Percentiles rank a stretch among this genome's conserved stretches.
Conservation (phyloP, 2,797 vertebrate genomes). For the Oceanodroma leucorhoa region DNA sequence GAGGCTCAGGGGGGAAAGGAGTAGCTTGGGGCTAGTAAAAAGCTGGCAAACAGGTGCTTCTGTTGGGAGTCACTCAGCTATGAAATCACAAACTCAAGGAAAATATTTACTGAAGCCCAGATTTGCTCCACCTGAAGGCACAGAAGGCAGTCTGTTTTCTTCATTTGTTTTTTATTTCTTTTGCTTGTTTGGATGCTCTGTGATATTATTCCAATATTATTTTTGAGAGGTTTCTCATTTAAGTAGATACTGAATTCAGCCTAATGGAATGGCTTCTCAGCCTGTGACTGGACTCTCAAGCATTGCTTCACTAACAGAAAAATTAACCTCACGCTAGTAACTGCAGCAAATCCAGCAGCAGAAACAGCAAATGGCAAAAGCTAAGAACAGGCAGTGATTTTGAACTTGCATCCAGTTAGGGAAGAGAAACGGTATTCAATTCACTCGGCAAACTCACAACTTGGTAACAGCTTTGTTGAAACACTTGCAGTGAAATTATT, state of each 20-base stretch:
- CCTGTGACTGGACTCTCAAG: neutral
- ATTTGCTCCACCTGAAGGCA: conserved; percentile 39
- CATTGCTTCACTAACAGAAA: neutral
- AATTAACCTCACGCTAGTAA: neutral
- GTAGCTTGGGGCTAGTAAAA: neutral
- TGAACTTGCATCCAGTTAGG: neutral
- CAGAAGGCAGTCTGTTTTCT: conserved; percentile 5
- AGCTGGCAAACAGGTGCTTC: conserved; percentile 2
- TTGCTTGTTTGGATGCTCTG: conserved; percentile 30
- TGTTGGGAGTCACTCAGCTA: neutral
- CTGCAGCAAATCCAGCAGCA: neutral
- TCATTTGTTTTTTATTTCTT: neutral
- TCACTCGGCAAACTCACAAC: neutral
- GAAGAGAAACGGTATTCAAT: neutral
- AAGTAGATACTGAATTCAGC: neutral
- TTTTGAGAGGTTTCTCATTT: neutral
- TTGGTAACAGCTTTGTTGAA: neutral
- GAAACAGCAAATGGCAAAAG: neutral
- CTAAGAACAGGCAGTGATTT: neutral
- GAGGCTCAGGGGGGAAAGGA: neutral
- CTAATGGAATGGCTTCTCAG: neutral
- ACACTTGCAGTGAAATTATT: neutral
- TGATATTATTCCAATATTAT: neutral
- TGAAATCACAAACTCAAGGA: neutral
- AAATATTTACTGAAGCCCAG: conserved; percentile 11